phyloP scores from a whole-genome alignment of 2,113 vertebrate genomes.

The Galemys pyrenaicus region DNA sequence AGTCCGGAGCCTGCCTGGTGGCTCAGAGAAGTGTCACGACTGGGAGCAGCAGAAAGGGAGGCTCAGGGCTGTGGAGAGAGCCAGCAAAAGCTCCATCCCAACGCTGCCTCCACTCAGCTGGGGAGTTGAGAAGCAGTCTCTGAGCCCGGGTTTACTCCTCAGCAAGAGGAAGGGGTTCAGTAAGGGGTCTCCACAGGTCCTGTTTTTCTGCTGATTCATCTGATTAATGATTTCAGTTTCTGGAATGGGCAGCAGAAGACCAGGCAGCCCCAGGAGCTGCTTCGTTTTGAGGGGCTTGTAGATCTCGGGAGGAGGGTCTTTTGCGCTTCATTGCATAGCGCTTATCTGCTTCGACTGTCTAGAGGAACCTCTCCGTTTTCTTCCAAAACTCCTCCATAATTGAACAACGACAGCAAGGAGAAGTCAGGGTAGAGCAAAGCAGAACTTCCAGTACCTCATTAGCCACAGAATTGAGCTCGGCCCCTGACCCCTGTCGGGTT shows the following conservation, averaged over 20 bases:
- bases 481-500: background rate
- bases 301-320: background rate
- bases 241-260: background rate
- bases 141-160: background rate
- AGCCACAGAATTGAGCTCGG: background rate
- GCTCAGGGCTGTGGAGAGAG: background rate
- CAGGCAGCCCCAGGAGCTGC: background rate
- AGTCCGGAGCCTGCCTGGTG: background rate
- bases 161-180: background rate
- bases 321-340: background rate
- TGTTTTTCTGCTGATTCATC: background rate
- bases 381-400: background rate
- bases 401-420: conserved; percentile 12
- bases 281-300: background rate
- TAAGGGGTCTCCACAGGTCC: background rate
- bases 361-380: background rate
- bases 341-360: background rate
- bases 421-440: background rate
- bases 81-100: background rate
- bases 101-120: background rate
- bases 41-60: background rate
- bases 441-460: conserved; percentile 6
- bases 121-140: background rate
- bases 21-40: background rate
- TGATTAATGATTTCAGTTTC: conserved; percentile 20